Conservation (phyloP, 2,888 invertebrate genomes). For the Oscheius sp. region DNA sequence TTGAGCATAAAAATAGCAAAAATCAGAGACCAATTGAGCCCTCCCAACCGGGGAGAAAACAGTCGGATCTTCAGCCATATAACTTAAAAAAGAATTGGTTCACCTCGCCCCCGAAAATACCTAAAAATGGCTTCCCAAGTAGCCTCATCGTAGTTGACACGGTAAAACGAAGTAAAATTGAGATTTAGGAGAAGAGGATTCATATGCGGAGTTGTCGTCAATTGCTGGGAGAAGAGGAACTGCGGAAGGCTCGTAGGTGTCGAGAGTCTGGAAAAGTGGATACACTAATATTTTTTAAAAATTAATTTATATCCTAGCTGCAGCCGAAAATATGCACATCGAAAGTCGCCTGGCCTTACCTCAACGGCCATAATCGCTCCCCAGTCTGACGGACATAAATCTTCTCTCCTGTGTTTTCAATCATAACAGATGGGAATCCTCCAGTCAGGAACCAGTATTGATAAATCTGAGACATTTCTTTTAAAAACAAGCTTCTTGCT, state of each 20-base stretch:
- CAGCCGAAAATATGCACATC: too few relatives aligned
- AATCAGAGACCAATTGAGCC: conserved; percentile 66
- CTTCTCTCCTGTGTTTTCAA: conserved; percentile 41
- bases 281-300: neutral
- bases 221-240: conserved; percentile 44
- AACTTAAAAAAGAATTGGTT: conserved; percentile 24
- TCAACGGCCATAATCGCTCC: conserved; percentile 43
- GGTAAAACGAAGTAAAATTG: conserved; percentile 54
- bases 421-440: conserved; percentile 49
- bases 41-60: conserved; percentile 51
- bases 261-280: neutral
- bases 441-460: conserved; percentile 51
- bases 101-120: too few relatives aligned
- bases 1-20: conserved; percentile 64
- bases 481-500: neutral
- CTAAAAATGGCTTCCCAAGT: conserved; percentile 54
- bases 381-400: conserved; percentile 42
- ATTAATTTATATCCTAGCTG: too few relatives aligned
- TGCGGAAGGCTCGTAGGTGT: conserved; percentile 39
- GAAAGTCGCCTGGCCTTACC: too few relatives aligned
- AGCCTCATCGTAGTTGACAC: conserved; percentile 54
- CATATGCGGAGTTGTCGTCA: conserved; percentile 35
- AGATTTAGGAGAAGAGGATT: conserved; percentile 44
- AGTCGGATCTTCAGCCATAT: conserved; percentile 47
- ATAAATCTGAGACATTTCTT: conserved; percentile 39